A percentile compares a stretch with the other conserved stretches of the same genome.
Conservation (phyloP, 2,888 invertebrate genomes). For the Epirrhoe tristata region DNA sequence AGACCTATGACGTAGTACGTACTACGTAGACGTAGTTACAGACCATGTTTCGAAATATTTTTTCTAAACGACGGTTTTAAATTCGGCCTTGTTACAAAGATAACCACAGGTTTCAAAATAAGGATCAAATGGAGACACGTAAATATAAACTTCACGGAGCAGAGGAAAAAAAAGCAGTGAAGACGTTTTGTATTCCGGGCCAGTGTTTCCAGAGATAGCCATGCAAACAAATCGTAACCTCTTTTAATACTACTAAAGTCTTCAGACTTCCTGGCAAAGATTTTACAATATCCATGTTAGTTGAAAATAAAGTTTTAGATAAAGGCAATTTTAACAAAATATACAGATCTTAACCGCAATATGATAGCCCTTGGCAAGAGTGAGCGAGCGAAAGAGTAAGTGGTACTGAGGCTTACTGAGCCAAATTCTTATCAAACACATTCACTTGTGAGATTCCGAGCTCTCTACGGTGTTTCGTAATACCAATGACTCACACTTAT, state of each 20-base stretch:
- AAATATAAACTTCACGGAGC: too few species aligned
- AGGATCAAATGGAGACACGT: too few species aligned
- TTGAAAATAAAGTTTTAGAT: constrained; percentile 3
- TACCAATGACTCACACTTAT: constrained; percentile 14
- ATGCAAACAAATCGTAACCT: not conserved
- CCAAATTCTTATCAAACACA: constrained; percentile 35
- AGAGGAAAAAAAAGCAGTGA: too few species aligned
- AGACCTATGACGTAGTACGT: too few species aligned
- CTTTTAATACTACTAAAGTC: not conserved
- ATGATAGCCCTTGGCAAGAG: constrained; percentile 27
- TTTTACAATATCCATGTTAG: constrained; percentile 1
- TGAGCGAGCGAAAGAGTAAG: constrained; percentile 18
- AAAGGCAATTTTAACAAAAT: constrained; percentile 8
- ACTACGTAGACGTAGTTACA: too few species aligned
- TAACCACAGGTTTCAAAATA: too few species aligned
- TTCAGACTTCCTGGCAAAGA: constrained; percentile 1
- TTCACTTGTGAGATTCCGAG: constrained; percentile 30
- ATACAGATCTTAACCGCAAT: constrained; percentile 17
- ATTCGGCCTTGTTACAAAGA: too few species aligned
- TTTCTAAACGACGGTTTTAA: too few species aligned
- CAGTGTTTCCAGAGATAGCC: not conserved
- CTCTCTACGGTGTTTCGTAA: constrained; percentile 24
- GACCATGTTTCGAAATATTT: too few species aligned
- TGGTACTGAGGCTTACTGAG: constrained; percentile 28
- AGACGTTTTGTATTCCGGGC: too few species aligned